These are phyloP conservation scores for Percopsis omiscomaycus DNA, from an alignment of 2,797 vertebrate genomes.

Conservation along the genomic window DNA sequence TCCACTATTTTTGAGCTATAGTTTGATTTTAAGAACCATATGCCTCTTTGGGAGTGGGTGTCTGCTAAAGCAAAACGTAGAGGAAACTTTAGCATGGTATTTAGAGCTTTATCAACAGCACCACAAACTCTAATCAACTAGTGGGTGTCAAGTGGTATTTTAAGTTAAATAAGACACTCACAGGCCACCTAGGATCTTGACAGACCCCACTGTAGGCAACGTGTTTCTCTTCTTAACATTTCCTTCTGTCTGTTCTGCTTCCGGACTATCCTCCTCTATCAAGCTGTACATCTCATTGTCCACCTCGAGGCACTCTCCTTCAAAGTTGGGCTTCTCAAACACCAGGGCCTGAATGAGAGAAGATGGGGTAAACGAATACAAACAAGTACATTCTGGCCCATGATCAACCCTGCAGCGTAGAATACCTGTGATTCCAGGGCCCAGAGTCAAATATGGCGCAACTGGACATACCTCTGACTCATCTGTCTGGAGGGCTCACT, in stretches of 20 bases:
- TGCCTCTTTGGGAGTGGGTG: neutral
- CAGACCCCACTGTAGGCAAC: conserved; percentile 81
- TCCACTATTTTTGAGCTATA: neutral
- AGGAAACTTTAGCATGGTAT: neutral
- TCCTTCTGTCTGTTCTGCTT: conserved; percentile 30
- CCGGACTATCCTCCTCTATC: conserved; percentile 31
- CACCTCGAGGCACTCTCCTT: conserved; percentile 82
- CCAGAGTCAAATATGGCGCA: neutral
- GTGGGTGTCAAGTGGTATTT: neutral
- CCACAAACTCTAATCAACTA: neutral
- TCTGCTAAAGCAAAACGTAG: neutral
- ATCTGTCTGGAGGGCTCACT: neutral
- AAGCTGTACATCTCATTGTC: conserved; percentile 78
- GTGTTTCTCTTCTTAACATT: conserved; percentile 34
- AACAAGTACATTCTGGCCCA: conserved; percentile 9
- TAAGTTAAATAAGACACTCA: conserved; percentile 76
- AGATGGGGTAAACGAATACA: neutral
- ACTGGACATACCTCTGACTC: neutral
- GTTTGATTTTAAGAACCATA: too few relatives aligned
- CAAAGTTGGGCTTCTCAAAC: conserved; percentile 90
- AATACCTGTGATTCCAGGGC: conserved; percentile 14
- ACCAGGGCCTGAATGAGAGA: conserved; percentile 77
- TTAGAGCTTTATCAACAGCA: neutral
- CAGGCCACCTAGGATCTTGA: conserved; percentile 90
- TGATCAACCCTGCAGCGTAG: conserved; percentile 19